Evolutionary conservation across 30 jellyfish, hydroid and myxozoan genomes (phyloP).

Genomic region (Aurelia coerulea): DNA sequence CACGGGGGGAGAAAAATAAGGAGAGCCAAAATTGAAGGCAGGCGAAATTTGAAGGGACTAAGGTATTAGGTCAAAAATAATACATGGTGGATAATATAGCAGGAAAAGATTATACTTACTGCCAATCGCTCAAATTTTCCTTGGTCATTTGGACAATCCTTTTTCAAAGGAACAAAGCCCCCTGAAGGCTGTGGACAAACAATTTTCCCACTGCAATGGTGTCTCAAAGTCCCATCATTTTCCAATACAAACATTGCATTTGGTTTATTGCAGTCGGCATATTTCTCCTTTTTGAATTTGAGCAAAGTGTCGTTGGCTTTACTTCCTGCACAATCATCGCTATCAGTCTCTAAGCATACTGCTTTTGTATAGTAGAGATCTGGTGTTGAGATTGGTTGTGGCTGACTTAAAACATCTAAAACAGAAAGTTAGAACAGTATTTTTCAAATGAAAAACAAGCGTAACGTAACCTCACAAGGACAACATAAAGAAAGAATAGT

Average conservation of each 20-base stretch:
- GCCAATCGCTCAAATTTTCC: constrained; percentile 59
- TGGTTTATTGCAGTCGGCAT: constrained; percentile 72
- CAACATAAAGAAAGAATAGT: too few species aligned
- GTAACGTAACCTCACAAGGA: too few species aligned
- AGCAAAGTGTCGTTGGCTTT: constrained; percentile 48
- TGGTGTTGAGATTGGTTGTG: constrained; percentile 79
- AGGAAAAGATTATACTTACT: constrained; percentile 1
- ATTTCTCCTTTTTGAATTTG: constrained; percentile 46
- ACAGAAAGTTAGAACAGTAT: neutral
- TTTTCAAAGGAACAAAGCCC: constrained; percentile 26
- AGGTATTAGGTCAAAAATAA: too few species aligned
- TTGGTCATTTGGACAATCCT: constrained; percentile 19
- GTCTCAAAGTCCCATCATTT: constrained; percentile 79
- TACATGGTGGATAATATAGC: too few species aligned
- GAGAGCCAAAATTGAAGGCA: too few species aligned
- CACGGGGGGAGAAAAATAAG: too few species aligned
- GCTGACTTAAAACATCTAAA: constrained; percentile 24
- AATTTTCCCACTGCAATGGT: constrained; percentile 87
- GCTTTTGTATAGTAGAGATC: constrained; percentile 55
- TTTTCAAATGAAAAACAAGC: neutral
- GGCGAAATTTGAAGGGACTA: too few species aligned
- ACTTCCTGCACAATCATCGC: constrained; percentile 69
- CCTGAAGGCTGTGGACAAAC: constrained; percentile 72
- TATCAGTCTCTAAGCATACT: constrained; percentile 70
- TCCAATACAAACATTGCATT: constrained; percentile 66